Evolutionary conservation across 2,113 vertebrate species (phyloP).

Genomic region (Microcebus lehilahytsara): DNA sequence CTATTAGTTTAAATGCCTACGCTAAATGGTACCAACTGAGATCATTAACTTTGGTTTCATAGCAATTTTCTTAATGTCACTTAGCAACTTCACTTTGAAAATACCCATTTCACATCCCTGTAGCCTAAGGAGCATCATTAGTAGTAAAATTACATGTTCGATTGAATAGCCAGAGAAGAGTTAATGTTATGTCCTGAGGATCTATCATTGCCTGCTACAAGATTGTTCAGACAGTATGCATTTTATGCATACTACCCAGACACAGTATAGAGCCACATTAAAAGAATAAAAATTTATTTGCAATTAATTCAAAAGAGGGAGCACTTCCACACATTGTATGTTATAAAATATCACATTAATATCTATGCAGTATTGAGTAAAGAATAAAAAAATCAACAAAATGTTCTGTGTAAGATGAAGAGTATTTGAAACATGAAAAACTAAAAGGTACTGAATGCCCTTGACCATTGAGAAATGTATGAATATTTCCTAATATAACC

Average conservation of each 20-base stretch:
- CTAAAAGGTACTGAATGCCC: not conserved
- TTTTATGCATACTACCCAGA: not conserved
- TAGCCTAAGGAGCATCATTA: conserved; percentile 69
- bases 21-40: conserved; percentile 48
- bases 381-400: not conserved
- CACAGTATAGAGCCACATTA: not conserved
- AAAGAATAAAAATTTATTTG: not conserved
- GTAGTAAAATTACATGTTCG: conserved; percentile 58
- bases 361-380: not conserved
- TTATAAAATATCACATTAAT: not conserved
- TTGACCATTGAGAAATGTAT: not conserved
- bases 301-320: not conserved
- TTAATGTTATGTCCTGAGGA: conserved; percentile 21
- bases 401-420: not conserved
- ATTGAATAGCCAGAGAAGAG: conserved; percentile 57
- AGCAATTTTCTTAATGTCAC: conserved; percentile 67
- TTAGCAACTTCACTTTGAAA: conserved; percentile 70
- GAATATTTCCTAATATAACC: not conserved
- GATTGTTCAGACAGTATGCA: not conserved
- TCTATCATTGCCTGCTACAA: not conserved
- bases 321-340: not conserved
- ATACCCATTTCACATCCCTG: conserved; percentile 59
- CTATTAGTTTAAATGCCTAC: conserved; percentile 69
- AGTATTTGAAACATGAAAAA: conserved; percentile 1
- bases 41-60: conserved; percentile 65